phyloP scores from a whole-genome alignment of 2,113 vertebrate species.

The Tapirus terrestris region DNA sequence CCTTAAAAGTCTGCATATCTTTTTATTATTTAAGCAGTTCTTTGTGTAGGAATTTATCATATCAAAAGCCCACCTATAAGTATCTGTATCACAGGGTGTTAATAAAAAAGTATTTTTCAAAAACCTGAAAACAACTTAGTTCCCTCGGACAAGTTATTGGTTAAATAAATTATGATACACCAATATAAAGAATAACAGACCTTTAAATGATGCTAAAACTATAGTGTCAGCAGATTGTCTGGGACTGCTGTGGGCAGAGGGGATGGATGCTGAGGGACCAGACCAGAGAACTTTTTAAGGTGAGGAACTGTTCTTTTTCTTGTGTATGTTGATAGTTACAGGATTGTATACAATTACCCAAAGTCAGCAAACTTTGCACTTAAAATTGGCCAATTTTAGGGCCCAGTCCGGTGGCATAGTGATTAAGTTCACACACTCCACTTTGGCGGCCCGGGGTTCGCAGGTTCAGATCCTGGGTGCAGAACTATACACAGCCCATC shows the following conservation, averaged over 20 bases:
- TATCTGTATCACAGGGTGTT: background rate
- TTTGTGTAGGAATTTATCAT: background rate
- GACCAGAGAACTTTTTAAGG: background rate
- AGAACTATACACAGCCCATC: too few species aligned
- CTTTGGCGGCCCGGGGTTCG: too few species aligned
- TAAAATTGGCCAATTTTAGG: too few species aligned
- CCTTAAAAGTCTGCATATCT: background rate
- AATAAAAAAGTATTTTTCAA: background rate
- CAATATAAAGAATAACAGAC: background rate
- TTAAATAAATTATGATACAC: background rate
- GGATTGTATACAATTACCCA: background rate
- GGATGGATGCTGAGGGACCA: background rate
- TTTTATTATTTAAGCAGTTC: background rate
- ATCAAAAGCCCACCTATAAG: background rate
- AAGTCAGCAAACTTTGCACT: background rate
- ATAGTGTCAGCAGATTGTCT: too few species aligned
- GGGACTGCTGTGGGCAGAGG: background rate
- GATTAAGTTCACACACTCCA: too few species aligned
- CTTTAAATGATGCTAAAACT: background rate
- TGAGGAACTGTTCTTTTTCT: background rate
- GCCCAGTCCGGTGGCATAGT: too few species aligned
- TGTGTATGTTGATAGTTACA: background rate
- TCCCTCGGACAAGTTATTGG: background rate
- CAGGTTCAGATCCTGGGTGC: too few species aligned
- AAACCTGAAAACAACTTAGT: background rate